Base-by-base conservation (phyloP, 2,797 vertebrate species). In the Mus minutoides region DNA sequence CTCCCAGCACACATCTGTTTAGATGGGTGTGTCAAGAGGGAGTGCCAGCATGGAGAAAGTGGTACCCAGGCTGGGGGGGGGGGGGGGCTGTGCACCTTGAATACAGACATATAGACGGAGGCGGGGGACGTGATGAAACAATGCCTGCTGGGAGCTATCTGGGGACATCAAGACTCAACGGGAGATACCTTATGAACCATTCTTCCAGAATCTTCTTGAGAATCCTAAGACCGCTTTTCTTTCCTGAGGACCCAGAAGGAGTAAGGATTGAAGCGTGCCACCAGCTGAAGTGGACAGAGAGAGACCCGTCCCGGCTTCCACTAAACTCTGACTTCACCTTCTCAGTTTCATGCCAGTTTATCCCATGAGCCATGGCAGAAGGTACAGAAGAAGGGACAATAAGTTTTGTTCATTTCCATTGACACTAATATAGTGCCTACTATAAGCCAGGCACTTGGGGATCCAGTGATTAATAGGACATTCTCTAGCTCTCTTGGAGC, bases 341-440 rank as follows among this genome's bases (percentile, higher is more conserved):
- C 16, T 77, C 85, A 82, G 90, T 93, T 86, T 69, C 85, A 89
- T 26, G 24, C 46, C 64, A 24, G 64, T 95, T 91, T 95, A 84
- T 94, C 73, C 77, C 56, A 31, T 94, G 69, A 64, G 85, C 67
- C 62, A n/a, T 84, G 76, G 37, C 21, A 40, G 76, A 58, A 92
- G 76, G 71, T n/a, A 29, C 34, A 85, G 52, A 71, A 73, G 56
- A 79, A 93, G 43, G 76, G 58, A 62, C 62, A 80, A n/a, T 77
- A 86, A 13, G 37, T 89, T 96, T 87, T 52, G 62, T 95, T 94
- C 83, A 87, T 92, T 92, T 76, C 79, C 84, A 67, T 56, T 87
- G 56, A 71, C 67, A 37, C 94, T 78, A 93, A 75, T 71, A 86
- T 67, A 54, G 64, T 92, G 40, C 75, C 93, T 89, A 62, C 88